These are phyloP conservation scores for Catocala sponsa DNA, from an alignment of 2,888 invertebrate genomes.

Conservation along the genomic window DNA sequence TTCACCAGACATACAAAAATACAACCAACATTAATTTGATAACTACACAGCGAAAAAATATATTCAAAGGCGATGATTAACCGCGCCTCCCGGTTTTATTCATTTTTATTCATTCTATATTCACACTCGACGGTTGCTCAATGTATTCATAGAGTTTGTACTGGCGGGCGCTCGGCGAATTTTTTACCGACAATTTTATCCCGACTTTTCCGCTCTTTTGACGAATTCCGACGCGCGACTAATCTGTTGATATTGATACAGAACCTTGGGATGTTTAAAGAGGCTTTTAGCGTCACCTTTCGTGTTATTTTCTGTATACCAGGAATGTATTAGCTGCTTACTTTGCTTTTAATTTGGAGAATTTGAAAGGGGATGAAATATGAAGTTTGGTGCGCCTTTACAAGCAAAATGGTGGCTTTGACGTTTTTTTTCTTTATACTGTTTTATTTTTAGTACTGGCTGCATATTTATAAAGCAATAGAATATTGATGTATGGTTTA, in stretches of 20 bases:
- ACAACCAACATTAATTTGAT: slow-evolving; percentile 46
- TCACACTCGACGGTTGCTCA: slow-evolving; percentile 71
- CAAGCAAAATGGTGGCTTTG: neutral
- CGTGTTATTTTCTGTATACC: slow-evolving; percentile 27
- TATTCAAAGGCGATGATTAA: slow-evolving; percentile 78
- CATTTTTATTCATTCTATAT: slow-evolving; percentile 82
- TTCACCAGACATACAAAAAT: slow-evolving; percentile 22
- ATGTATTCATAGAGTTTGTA: slow-evolving; percentile 77
- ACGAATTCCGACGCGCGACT: slow-evolving; percentile 65
- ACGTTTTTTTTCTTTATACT: neutral
- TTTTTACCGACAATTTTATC: slow-evolving; percentile 56
- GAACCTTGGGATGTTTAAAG: slow-evolving; percentile 35
- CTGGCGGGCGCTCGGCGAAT: slow-evolving; percentile 56
- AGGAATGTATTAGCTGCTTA: neutral
- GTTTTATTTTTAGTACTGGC: neutral
- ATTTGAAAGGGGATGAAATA: neutral
- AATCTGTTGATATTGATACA: slow-evolving; percentile 82
- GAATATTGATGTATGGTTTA: too few species aligned
- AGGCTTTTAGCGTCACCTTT: slow-evolving; percentile 44
- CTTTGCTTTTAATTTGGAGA: slow-evolving; percentile 8
- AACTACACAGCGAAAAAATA: slow-evolving; percentile 58
- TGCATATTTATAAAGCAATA: too few species aligned
- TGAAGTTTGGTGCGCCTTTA: neutral
- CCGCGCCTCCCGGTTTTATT: slow-evolving; percentile 62
- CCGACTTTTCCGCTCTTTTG: slow-evolving; percentile 69